phyloP scores from a whole-genome alignment of 2,113 vertebrate genomes.

The Morone chrysops region DNA sequence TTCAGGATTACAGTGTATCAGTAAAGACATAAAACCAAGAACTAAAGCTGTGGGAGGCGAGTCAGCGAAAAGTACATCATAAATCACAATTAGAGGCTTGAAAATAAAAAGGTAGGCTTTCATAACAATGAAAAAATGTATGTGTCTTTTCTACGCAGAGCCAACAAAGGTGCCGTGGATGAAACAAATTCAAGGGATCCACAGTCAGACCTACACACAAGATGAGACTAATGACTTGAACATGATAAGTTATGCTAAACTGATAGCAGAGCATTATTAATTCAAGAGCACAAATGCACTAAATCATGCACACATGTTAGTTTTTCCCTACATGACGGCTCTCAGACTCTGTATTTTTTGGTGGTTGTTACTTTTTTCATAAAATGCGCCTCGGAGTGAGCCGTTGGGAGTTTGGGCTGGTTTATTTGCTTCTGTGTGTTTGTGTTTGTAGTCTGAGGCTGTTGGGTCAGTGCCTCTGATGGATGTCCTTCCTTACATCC shows the following conservation, averaged over 20 bases:
- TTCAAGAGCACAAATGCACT: not conserved
- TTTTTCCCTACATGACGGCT: not conserved
- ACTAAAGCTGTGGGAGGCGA: not conserved
- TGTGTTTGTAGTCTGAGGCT: slow-evolving; percentile 29
- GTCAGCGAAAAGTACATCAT: not conserved
- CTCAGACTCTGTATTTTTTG: not conserved
- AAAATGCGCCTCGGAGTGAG: not conserved
- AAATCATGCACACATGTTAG: not conserved
- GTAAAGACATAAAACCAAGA: not conserved
- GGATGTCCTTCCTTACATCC: slow-evolving; percentile 68
- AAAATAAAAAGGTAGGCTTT: too few relatives aligned
- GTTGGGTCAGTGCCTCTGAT: slow-evolving; percentile 55
- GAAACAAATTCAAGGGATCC: not conserved
- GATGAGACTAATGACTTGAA: not conserved
- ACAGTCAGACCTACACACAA: not conserved
- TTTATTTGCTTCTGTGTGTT: slow-evolving; percentile 40
- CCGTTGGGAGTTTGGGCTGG: slow-evolving; percentile 9
- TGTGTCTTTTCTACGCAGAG: not conserved
- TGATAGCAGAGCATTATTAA: too few relatives aligned
- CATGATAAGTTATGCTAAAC: not conserved
- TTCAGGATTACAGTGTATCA: not conserved
- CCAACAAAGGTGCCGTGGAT: not conserved
- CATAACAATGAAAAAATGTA: not conserved
- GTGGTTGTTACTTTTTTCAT: not conserved
- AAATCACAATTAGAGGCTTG: not conserved